Evolutionary conservation across 2,888 invertebrate species (phyloP).

Genomic region (Tanytarsus gracilentus): DNA sequence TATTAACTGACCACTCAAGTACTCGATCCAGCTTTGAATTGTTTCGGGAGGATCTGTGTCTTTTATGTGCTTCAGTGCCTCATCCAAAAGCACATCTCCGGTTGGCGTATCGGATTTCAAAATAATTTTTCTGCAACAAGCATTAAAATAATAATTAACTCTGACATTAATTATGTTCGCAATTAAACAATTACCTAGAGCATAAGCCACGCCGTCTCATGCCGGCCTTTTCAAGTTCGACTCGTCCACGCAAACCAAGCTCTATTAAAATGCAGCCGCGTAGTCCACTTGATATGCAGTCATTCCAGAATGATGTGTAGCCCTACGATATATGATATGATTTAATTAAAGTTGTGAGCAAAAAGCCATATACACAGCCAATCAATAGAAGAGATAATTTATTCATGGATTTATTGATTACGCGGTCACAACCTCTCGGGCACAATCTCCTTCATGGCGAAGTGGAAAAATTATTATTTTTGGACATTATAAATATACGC

Average conservation of each 20-base stretch:
- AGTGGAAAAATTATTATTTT: too few relatives aligned
- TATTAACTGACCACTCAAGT: constrained; percentile 74
- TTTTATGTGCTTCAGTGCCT: constrained; percentile 94
- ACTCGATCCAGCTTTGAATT: constrained; percentile 99
- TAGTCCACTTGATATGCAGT: constrained; percentile 98
- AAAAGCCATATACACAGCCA: constrained; percentile 13
- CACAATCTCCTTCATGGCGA: too few relatives aligned
- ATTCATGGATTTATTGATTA: too few relatives aligned
- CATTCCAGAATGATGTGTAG: constrained; percentile 99
- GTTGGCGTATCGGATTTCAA: constrained; percentile 86
- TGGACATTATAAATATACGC: too few relatives aligned
- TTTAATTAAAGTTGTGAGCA: constrained; percentile 26
- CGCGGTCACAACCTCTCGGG: too few relatives aligned
- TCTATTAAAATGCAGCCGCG: constrained; percentile 98
- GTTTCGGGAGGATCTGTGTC: constrained; percentile 96
- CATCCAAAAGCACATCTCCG: constrained; percentile 91
- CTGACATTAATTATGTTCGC: constrained; percentile 32
- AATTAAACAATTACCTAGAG: constrained; percentile 62
- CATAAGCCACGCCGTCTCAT: constrained; percentile 89
- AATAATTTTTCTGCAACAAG: constrained; percentile 54
- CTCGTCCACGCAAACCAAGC: constrained; percentile 84
- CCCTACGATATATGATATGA: constrained; percentile 59
- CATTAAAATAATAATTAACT: background rate
- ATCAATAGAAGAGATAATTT: constrained; percentile 6
- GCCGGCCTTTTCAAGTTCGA: constrained; percentile 93